Percentiles rank a stretch among this genome's conserved stretches.
Conservation (phyloP, 2,888 invertebrate genomes). For the Pediacus dermestoides region DNA sequence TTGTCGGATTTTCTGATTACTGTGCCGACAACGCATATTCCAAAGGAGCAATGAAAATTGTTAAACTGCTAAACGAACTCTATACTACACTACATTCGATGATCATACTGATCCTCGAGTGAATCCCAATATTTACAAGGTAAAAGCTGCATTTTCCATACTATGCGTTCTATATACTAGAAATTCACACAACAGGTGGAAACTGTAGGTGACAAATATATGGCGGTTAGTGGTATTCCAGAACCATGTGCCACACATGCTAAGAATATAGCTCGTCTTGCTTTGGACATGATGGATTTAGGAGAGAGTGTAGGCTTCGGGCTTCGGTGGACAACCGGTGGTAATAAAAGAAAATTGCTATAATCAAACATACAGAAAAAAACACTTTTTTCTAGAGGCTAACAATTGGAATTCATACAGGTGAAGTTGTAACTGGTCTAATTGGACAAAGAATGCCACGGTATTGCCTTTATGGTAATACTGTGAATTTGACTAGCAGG, state of each 20-base stretch:
- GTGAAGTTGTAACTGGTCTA: constrained; percentile 91
- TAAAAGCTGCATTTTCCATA: constrained; percentile 44
- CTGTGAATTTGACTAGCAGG: constrained; percentile 88
- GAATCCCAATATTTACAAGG: constrained; percentile 94
- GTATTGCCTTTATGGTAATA: constrained; percentile 90
- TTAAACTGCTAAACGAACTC: constrained; percentile 86
- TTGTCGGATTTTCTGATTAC: constrained; percentile 87
- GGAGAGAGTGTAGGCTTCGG: constrained; percentile 79
- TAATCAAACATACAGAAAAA: background rate
- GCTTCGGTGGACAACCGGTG: constrained; percentile 84
- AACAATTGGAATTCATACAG: constrained; percentile 91
- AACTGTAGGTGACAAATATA: constrained; percentile 96
- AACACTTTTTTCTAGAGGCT: constrained; percentile 69
- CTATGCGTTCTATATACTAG: constrained; percentile 4
- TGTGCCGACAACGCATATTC: constrained; percentile 89
- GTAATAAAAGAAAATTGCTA: constrained; percentile 59
- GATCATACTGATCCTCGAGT: constrained; percentile 87
- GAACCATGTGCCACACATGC: constrained; percentile 89
- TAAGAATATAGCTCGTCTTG: constrained; percentile 83
- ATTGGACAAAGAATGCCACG: constrained; percentile 93
- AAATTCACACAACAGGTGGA: constrained; percentile 82
- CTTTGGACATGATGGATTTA: constrained; percentile 94
- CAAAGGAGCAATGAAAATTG: constrained; percentile 93
- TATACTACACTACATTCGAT: constrained; percentile 94
- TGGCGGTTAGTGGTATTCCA: constrained; percentile 94